phyloP scores from a whole-genome alignment of 2,797 vertebrate genomes.

The Cynodonichthys magdalenae region DNA sequence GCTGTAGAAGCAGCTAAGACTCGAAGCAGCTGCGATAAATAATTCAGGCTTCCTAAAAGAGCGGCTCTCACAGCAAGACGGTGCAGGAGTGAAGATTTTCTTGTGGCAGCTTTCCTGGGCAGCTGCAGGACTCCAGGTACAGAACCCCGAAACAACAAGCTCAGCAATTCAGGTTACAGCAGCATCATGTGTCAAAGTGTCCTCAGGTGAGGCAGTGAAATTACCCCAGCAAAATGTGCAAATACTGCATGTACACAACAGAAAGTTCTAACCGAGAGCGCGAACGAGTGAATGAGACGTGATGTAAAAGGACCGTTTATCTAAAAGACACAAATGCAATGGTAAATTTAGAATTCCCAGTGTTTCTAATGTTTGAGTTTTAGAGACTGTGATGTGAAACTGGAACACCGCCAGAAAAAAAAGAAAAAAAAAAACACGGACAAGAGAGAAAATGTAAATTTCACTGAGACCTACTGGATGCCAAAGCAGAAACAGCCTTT shows the following conservation, averaged over 20 bases:
- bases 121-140: neutral
- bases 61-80: neutral
- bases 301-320: neutral
- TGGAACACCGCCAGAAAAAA: no score
- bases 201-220: neutral
- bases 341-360: neutral
- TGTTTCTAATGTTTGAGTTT: neutral
- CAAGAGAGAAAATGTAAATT: neutral
- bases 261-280: neutral
- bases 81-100: neutral
- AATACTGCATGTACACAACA: neutral
- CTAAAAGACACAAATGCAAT: neutral
- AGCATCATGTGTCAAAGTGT: neutral
- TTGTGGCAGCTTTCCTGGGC: neutral
- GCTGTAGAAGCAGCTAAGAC: neutral
- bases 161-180: neutral
- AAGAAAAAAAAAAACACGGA: constrained; percentile 1
- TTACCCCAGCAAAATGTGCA: neutral
- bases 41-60: neutral
- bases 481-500: neutral
- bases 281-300: neutral
- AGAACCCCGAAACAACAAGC: neutral
- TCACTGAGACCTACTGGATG: no score
- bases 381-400: no score
- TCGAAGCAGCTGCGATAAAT: neutral